Conservation (phyloP, 2,113 vertebrate species). For the Tragelaphus imberbis region DNA sequence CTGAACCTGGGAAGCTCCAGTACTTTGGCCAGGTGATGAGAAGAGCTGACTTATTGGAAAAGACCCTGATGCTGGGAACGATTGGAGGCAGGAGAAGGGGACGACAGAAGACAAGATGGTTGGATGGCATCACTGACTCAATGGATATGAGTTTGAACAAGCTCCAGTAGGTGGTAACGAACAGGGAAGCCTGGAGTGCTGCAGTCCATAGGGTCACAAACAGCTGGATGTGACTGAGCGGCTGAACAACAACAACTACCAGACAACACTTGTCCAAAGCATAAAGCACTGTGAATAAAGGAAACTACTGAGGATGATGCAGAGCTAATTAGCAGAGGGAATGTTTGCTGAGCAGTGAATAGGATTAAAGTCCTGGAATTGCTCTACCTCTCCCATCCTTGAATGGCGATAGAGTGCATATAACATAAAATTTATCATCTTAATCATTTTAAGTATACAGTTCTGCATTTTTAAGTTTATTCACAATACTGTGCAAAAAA, state of each 20-base stretch:
- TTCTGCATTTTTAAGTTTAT: background rate
- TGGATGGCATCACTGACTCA: background rate
- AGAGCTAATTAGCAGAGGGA: background rate
- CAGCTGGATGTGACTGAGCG: background rate
- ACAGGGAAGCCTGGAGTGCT: background rate
- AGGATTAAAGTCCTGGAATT: background rate
- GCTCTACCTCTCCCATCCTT: background rate
- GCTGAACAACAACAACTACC: background rate
- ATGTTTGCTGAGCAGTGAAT: background rate
- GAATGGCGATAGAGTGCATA: background rate
- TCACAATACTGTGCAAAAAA: background rate
- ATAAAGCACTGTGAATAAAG: background rate
- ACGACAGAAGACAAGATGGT: background rate
- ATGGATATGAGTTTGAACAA: background rate
- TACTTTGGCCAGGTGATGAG: background rate
- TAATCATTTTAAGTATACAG: background rate
- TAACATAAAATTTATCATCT: background rate
- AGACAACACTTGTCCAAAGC: background rate
- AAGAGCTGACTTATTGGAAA: background rate
- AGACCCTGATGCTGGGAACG: background rate
- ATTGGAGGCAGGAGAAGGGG: background rate
- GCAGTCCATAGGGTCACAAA: background rate
- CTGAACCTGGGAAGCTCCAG: background rate
- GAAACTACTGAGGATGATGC: accelerated
- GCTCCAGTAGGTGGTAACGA: accelerated